A percentile compares a stretch with the other conserved stretches of the same genome.
phyloP scores from a whole-genome alignment of 2,113 vertebrate genomes.

The Abramis brama region DNA sequence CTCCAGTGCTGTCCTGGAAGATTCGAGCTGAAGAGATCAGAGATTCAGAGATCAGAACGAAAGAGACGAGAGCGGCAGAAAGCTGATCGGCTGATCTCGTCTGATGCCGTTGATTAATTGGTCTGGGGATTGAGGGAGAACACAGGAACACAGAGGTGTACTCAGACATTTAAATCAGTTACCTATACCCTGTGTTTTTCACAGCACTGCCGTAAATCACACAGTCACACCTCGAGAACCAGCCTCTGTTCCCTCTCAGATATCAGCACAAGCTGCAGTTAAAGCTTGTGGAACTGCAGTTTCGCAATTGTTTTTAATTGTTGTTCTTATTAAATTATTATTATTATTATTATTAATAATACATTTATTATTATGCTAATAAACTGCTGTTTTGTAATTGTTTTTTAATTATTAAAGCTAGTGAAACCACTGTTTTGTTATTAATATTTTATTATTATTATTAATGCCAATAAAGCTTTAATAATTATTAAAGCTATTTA shows the following conservation, averaged over 20 bases:
- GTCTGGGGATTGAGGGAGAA: slow-evolving; percentile 2
- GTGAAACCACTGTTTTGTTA: too few species aligned
- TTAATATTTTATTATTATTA: background rate
- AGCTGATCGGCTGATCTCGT: background rate
- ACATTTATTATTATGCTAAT: background rate
- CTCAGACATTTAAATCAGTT: slow-evolving; percentile 6
- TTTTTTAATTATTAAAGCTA: too few species aligned
- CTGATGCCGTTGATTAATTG: slow-evolving; percentile 17
- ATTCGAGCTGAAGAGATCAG: background rate
- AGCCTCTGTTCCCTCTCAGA: background rate
- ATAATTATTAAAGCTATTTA: too few species aligned
- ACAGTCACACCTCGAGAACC: background rate
- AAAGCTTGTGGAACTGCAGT: background rate
- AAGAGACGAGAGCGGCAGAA: background rate
- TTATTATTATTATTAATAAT: background rate
- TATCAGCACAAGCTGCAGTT: background rate
- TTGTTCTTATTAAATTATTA: background rate
- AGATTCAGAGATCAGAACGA: background rate
- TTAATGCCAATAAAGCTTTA: too few species aligned
- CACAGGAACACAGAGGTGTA: background rate
- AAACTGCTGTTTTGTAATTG: too few species aligned
- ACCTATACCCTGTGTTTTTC: background rate
- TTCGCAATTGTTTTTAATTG: background rate
- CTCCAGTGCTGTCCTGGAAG: background rate
- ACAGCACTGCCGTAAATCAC: background rate